phyloP scores from a whole-genome alignment of 2,888 invertebrate genomes.

The Gortyna flavago region DNA sequence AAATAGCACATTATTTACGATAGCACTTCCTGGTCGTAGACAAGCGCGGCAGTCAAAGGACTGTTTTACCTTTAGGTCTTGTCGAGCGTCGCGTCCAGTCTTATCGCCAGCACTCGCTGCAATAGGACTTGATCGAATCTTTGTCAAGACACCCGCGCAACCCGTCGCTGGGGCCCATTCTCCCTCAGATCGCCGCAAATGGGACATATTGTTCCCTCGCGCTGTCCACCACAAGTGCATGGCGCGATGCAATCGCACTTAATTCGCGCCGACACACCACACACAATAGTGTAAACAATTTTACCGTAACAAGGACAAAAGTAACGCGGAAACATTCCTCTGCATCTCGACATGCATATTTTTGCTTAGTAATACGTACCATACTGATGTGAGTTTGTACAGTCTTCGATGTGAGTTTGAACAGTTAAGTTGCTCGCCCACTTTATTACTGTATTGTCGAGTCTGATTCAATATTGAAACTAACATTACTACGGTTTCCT shows the following conservation, averaged over 20 bases:
- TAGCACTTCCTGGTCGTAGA: conserved; percentile 55
- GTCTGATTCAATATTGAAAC: conserved; percentile 83
- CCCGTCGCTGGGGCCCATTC: conserved; percentile 61
- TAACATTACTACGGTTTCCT: conserved; percentile 80
- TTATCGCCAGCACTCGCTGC: conserved; percentile 62
- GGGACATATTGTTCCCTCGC: conserved; percentile 72
- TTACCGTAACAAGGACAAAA: conserved; percentile 75
- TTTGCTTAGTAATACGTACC: conserved; percentile 73
- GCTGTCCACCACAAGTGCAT: conserved; percentile 70
- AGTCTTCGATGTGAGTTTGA: conserved; percentile 68
- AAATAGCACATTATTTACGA: conserved; percentile 61
- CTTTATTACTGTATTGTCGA: conserved; percentile 73
- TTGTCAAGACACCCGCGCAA: conserved; percentile 64
- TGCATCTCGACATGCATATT: conserved; percentile 73
- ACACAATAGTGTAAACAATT: conserved; percentile 76
- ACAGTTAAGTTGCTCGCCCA: conserved; percentile 73
- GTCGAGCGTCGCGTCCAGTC: conserved; percentile 61
- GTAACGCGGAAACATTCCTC: conserved; percentile 75
- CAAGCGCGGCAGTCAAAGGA: conserved; percentile 63
- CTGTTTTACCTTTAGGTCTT: conserved; percentile 62
- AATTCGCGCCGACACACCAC: conserved; percentile 66
- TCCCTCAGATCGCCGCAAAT: conserved; percentile 68
- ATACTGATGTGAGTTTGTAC: conserved; percentile 58
- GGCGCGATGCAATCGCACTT: conserved; percentile 75
- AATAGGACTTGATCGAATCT: conserved; percentile 67